phyloP scores from a whole-genome alignment of 2,888 invertebrate species.

The Drosophila ezoana region DNA sequence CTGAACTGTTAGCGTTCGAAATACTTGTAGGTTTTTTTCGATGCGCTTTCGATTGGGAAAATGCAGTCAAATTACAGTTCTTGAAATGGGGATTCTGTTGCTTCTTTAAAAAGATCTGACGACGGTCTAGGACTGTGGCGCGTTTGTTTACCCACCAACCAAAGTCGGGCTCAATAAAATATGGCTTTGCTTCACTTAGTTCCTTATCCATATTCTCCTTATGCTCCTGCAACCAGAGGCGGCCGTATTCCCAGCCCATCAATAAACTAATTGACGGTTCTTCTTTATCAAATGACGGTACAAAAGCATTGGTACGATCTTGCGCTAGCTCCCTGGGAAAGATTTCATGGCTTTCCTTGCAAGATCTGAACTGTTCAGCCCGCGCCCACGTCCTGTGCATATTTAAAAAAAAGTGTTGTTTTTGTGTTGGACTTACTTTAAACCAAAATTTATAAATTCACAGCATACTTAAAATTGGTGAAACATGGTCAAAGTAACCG shows the following conservation, averaged over 20 bases:
- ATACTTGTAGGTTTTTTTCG: constrained; percentile 12
- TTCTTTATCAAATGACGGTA: constrained; percentile 34
- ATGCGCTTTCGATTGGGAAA: constrained; percentile 17
- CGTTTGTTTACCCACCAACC: constrained; percentile 54
- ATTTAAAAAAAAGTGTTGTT: not conserved
- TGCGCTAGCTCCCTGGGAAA: constrained; percentile 32
- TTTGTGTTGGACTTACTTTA: constrained; percentile 4
- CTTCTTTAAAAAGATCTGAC: constrained; percentile 37
- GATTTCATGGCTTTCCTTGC: constrained; percentile 42
- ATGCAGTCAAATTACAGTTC: constrained; percentile 48
- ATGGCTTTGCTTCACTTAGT: constrained; percentile 13
- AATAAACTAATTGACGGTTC: constrained; percentile 38
- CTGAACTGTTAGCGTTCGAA: not conserved
- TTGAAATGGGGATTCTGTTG: constrained; percentile 38
- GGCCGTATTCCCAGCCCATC: constrained; percentile 56
- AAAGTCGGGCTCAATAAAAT: constrained; percentile 47
- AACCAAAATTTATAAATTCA: constrained; percentile 6
- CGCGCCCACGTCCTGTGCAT: constrained; percentile 45
- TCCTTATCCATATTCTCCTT: constrained; percentile 18
- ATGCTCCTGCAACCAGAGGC: constrained; percentile 47
- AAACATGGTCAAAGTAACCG: too few relatives aligned
- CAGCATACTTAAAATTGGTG: constrained; percentile 19
- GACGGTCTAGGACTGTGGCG: constrained; percentile 30
- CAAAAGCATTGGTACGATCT: constrained; percentile 10
- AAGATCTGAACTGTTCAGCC: constrained; percentile 20